Percentiles rank a stretch among this genome's conserved stretches.
Evolutionary conservation across 2,888 invertebrate genomes (phyloP).

Genomic region (Leucophora obtusa): DNA sequence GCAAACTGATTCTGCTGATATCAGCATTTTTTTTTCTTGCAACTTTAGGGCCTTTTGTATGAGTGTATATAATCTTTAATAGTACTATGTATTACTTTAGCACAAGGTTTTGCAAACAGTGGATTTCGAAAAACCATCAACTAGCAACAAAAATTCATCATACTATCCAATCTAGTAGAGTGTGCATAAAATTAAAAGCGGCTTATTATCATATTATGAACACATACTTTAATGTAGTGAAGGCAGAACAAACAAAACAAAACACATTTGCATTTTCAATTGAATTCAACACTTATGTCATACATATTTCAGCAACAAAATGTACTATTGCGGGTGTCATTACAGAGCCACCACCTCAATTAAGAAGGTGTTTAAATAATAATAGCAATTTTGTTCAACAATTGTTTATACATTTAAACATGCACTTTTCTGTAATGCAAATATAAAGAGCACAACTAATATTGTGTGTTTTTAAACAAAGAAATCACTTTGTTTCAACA

Average conservation of each 20-base stretch:
- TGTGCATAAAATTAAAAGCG: background rate
- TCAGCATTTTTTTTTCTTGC: too few species aligned
- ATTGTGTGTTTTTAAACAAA: background rate
- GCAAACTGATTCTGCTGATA: too few species aligned
- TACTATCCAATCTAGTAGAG: background rate
- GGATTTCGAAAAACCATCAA: background rate
- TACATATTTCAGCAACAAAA: slow-evolving; percentile 19
- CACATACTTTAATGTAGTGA: slow-evolving; percentile 13
- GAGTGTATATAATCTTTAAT: too few species aligned
- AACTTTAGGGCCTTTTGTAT: too few species aligned
- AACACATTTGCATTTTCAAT: slow-evolving; percentile 19
- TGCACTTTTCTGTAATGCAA: background rate
- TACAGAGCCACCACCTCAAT: slow-evolving; percentile 10
- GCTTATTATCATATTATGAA: slow-evolving; percentile 13
- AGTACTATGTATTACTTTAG: too few species aligned
- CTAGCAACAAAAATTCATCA: background rate
- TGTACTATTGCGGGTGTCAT: slow-evolving; percentile 9
- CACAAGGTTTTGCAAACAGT: too few species aligned
- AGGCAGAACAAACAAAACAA: slow-evolving; percentile 1
- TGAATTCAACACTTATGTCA: slow-evolving; percentile 24
- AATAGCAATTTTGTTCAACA: slow-evolving; percentile 5
- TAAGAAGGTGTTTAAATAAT: slow-evolving; percentile 23
- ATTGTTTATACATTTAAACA: background rate
- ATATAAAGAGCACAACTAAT: background rate
- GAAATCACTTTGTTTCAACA: slow-evolving; percentile 24